Base-by-base conservation (phyloP, 30 jellyfish, hydroid and myxozoan species). In the Hydractinia echinata region DNA sequence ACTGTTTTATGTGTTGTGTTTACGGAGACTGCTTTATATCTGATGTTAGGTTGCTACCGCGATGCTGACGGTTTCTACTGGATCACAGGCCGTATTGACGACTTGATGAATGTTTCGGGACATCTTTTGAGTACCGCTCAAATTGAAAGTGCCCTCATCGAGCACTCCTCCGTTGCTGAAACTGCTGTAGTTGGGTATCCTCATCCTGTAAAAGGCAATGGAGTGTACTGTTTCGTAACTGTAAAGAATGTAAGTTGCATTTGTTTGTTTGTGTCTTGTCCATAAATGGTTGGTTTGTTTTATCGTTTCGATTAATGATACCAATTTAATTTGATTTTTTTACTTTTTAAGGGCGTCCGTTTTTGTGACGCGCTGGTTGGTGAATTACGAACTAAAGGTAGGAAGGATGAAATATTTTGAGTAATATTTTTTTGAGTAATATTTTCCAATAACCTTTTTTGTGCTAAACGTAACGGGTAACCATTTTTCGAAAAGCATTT, bases 11-110 rank as follows among this genome's bases (percentile, higher is more conserved):
- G 1, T 30, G 44, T 30, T 30, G 44, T 30, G 44, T 30, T 30
- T 0, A 30, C 44, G 15, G 3, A 58, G 18, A 58, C 19, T 11
- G 69, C 16, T n/a, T 64, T 64, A n/a, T 13, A 64, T n/a, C n/a
- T n/a, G n/a, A n/a, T n/a, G n/a, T n/a, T n/a, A 92, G 98, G 98
- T 18, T 86, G 91, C 74, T 76, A 82, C 53, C 78, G 98, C 4
- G 98, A 92, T 54, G 68, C 30, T 8, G 98, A 92, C 80, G 96
- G 96, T 15, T 92, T 84, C 58, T 92, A 87, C 72, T 92, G 98
- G 98, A 87, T 92, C 56, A 92, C 98, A 8, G 98, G 98, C 14
- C 83, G 98, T 39, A 92, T 92, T 76, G 98, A 92, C 54, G 98
- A 92, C 70, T 82, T 89, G 60, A 92, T 92, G 98, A 92, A 92